Evolutionary conservation across 2,888 invertebrate genomes (phyloP), one percentile per base, ranked within the genome.

Genomic region (Andrena bicolor): DNA sequence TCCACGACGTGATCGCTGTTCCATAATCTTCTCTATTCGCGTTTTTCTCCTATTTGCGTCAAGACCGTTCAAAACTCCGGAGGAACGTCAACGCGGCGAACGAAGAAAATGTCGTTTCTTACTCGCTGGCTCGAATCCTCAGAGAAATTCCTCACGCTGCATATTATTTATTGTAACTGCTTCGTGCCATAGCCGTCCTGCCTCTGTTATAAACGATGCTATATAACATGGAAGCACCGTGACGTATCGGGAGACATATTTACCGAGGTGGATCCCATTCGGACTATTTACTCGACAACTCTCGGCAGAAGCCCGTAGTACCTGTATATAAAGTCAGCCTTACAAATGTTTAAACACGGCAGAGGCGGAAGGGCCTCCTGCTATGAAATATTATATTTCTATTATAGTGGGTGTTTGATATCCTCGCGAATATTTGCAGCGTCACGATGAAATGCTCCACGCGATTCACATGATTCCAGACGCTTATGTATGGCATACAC

Each of bases 161-260:
- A 73, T 83, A 83, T 86, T 90, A 90, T 90, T 90, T 90, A 90
- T 90, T 82, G 73, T 86, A 79, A 86, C 83, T 84, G 85, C 85
- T 64, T 63, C 51, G 58, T 75, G 85, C 85, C 84, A 83, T 88
- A 90, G 84, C 86, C 76, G 77, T 84, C 74, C 65, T 63, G 81
- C 63, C 68, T 71, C 74, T 71, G 85, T 89, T 89, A 89, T 88
- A 90, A 90, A 90, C 83, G 90, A 82, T 73, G 82, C 79, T 70
- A 30, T 77, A 80, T 81, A 85, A 84, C 85, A 80, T 70, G 86
- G 87, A 87, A 84, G 86, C 85, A 60, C 84, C 76, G 68, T 89
- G 88, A 90, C 88, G 88, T 87, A 89, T 90, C 88, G 88, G 84
- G 82, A 88, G 86, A 90, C 89, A 90, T 90, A 90, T 90, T 90